Evolutionary conservation across 2,888 invertebrate species (phyloP).

Genomic region (Omphaloscelis lunosa): DNA sequence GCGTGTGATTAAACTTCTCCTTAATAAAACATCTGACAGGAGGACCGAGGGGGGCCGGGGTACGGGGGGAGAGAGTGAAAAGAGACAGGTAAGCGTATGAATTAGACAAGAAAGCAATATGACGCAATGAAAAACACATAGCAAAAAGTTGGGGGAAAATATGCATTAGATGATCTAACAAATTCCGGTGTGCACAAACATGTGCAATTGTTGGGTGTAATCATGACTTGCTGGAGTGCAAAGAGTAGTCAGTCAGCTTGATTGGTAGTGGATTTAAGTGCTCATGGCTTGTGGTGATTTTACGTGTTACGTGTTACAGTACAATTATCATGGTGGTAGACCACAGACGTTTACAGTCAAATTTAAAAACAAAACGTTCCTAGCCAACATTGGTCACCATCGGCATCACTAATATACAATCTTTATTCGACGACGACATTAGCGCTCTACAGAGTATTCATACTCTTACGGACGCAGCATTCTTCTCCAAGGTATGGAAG

Average conservation of each 20-base stretch:
- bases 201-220: neutral
- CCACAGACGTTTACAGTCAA: neutral
- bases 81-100: conserved; percentile 20
- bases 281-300: neutral
- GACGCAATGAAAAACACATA: too few relatives aligned
- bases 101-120: conserved; percentile 16
- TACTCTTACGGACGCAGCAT: conserved; percentile 50
- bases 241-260: neutral
- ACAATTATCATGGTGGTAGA: neutral
- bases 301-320: neutral
- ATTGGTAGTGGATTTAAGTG: neutral
- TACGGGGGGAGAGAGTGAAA: conserved; percentile 10
- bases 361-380: neutral
- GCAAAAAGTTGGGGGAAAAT: too few relatives aligned
- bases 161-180: too few relatives aligned
- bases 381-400: neutral
- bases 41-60: conserved; percentile 6
- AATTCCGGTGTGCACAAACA: neutral
- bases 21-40: conserved; percentile 67
- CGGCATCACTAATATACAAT: neutral
- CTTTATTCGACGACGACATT: neutral
- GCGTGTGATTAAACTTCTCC: conserved; percentile 69
- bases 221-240: neutral
- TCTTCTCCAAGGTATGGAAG: conserved; percentile 69
- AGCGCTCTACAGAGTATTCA: conserved; percentile 24